Conservation (phyloP, 2,888 invertebrate genomes). For the Melanargia galathea region DNA sequence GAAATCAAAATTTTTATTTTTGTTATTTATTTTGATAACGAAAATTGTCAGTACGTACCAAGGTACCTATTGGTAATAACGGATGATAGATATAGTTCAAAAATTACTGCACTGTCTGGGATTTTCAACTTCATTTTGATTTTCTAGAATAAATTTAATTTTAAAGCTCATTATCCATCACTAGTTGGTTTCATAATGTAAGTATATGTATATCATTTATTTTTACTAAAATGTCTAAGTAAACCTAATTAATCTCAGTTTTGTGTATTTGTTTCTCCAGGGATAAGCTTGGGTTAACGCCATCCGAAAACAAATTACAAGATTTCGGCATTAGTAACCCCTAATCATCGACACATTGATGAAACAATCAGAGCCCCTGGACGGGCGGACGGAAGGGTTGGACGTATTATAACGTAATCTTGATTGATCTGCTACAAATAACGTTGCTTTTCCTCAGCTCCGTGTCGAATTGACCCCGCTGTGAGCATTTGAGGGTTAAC, state of each 20-base stretch:
- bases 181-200: too few species aligned
- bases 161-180: neutral
- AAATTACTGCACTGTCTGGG: neutral
- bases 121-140: too few species aligned
- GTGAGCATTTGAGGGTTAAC: slow-evolving; percentile 24
- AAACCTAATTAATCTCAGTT: neutral
- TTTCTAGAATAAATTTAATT: too few species aligned
- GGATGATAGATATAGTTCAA: neutral
- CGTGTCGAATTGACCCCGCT: slow-evolving; percentile 47
- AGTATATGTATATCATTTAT: too few species aligned
- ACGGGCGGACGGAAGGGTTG: slow-evolving; percentile 59
- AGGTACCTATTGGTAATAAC: neutral
- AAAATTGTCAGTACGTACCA: neutral
- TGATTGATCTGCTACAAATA: slow-evolving; percentile 79
- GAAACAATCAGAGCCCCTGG: slow-evolving; percentile 63
- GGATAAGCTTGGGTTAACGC: slow-evolving; percentile 1
- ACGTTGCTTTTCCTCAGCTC: slow-evolving; percentile 57
- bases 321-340: slow-evolving; percentile 57
- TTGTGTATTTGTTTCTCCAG: neutral
- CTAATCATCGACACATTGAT: slow-evolving; percentile 73
- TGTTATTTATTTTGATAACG: neutral
- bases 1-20: neutral
- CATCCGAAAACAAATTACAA: slow-evolving; percentile 42
- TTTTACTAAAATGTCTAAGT: neutral
- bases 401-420: slow-evolving; percentile 63